phyloP scores from a whole-genome alignment of 1,140 invertebrate species.

The Goniozus legneri region DNA sequence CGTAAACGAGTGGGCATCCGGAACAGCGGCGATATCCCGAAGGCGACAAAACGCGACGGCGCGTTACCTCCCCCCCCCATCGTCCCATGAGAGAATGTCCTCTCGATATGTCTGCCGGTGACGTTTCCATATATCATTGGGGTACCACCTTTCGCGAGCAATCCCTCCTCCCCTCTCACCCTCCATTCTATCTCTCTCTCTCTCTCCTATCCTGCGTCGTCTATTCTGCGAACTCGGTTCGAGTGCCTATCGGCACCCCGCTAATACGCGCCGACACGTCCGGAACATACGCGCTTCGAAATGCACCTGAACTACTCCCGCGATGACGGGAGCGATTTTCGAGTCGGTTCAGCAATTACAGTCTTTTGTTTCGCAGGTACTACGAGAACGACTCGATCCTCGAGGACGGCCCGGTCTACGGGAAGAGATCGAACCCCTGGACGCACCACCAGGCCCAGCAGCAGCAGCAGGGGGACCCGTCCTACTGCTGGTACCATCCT shows the following conservation, averaged over 20 bases:
- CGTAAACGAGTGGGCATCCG: too few relatives aligned
- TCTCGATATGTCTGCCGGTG: slow-evolving; percentile 50
- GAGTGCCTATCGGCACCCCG: slow-evolving; percentile 42
- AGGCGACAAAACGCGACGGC: slow-evolving; percentile 40
- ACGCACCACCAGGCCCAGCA: slow-evolving; percentile 27
- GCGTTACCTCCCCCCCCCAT: slow-evolving; percentile 28
- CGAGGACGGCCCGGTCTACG: slow-evolving; percentile 43
- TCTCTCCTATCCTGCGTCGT: neutral
- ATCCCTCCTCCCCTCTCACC: slow-evolving; percentile 23
- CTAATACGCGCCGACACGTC: slow-evolving; percentile 40
- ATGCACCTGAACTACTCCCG: too few relatives aligned
- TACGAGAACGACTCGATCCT: slow-evolving; percentile 50
- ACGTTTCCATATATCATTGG: slow-evolving; percentile 52
- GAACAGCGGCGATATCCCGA: slow-evolving; percentile 30
- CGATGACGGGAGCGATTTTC: too few relatives aligned
- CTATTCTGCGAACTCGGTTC: slow-evolving; percentile 27
- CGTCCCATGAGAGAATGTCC: too few relatives aligned
- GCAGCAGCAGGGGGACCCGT: slow-evolving; percentile 22
- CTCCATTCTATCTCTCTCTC: slow-evolving; percentile 13
- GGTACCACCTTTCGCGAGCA: slow-evolving; percentile 30
- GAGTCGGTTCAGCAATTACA: too few relatives aligned
- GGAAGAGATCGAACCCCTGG: slow-evolving; percentile 38
- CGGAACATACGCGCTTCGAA: too few relatives aligned
- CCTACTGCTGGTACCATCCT: slow-evolving; percentile 47
- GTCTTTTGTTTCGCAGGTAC: slow-evolving; percentile 40